phyloP scores from a whole-genome alignment of 1,140 invertebrate genomes.

The Lepidotrigona ventralis region DNA sequence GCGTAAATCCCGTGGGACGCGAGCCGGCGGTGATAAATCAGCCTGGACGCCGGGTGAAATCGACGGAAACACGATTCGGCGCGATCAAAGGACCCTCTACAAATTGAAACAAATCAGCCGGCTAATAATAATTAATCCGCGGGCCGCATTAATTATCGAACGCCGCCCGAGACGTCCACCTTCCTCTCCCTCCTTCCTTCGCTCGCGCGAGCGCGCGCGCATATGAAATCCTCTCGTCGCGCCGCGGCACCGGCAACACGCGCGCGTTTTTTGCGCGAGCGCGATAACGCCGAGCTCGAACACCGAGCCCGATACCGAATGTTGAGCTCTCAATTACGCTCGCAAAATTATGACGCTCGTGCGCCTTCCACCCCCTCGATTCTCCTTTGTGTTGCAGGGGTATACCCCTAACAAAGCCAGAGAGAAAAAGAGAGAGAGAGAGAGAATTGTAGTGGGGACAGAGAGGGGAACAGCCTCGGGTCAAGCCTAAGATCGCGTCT shows the following conservation, averaged over 20 bases:
- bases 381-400: conserved; percentile 15
- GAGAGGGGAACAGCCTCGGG: conserved; percentile 56
- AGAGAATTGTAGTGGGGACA: background rate
- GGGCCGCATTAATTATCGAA: conserved; percentile 73
- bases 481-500: conserved; percentile 71
- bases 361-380: conserved; percentile 26
- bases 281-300: conserved; percentile 43
- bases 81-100: conserved; percentile 74
- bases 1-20: conserved; percentile 48
- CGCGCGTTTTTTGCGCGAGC: conserved; percentile 55
- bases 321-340: conserved; percentile 79
- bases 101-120: conserved; percentile 79
- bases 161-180: conserved; percentile 1
- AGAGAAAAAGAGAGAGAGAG: background rate
- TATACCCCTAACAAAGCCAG: conserved; percentile 1
- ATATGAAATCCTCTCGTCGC: conserved; percentile 4
- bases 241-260: conserved; percentile 26
- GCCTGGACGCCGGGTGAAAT: conserved; percentile 62
- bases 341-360: conserved; percentile 73
- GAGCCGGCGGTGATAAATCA: conserved; percentile 64
- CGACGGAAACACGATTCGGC: conserved; percentile 73
- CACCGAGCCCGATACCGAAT: conserved; percentile 50
- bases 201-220: background rate
- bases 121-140: conserved; percentile 79
- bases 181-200: background rate